phyloP scores from a whole-genome alignment of 1,140 invertebrate species.

The Luehdorfia chinensis region DNA sequence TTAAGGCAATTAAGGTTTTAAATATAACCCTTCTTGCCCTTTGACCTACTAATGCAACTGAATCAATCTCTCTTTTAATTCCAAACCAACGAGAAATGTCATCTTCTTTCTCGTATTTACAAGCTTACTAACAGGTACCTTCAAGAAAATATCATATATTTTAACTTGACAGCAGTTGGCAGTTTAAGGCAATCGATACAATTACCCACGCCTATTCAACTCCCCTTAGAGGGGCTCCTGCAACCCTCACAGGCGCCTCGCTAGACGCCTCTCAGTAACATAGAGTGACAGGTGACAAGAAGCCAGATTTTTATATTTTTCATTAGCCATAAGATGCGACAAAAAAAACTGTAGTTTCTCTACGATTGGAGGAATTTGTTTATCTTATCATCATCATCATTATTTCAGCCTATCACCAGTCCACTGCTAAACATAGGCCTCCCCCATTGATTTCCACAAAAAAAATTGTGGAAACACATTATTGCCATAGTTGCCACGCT shows the following conservation, averaged over 20 bases:
- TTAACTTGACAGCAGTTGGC: neutral
- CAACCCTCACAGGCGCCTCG: neutral
- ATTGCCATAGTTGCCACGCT: too few species aligned
- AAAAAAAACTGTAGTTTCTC: neutral
- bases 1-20: too few species aligned
- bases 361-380: neutral
- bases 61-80: too few species aligned
- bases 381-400: neutral
- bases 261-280: neutral
- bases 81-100: too few species aligned
- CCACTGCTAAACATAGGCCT: too few species aligned
- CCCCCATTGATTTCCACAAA: too few species aligned
- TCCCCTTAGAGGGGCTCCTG: neutral
- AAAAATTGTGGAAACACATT: neutral
- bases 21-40: too few species aligned
- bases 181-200: neutral
- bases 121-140: too few species aligned
- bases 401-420: too few species aligned
- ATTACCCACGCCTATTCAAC: neutral
- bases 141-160: neutral
- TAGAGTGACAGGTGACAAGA: neutral
- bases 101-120: too few species aligned
- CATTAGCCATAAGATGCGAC: neutral
- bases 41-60: too few species aligned
- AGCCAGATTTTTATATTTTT: neutral